These are phyloP conservation scores for Naso thynnoides DNA, from an alignment of 2,797 vertebrate genomes.

Conservation along the genomic window DNA sequence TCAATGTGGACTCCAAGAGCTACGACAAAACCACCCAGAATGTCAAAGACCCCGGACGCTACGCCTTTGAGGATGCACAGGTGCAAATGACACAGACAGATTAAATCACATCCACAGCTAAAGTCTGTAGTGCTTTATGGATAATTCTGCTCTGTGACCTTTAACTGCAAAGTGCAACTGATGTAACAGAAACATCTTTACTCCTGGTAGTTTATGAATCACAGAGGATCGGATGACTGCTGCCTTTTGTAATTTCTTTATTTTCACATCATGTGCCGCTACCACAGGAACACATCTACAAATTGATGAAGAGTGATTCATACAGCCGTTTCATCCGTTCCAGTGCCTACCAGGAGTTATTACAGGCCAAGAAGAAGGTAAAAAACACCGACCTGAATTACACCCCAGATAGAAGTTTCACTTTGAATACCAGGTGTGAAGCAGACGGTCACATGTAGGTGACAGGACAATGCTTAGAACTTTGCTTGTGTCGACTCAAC, in stretches of 20 bases:
- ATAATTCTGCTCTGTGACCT: neutral
- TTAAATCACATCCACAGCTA: neutral
- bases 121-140: neutral
- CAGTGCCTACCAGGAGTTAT: conserved; percentile 98
- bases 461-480: neutral
- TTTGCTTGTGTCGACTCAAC: neutral
- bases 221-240: neutral
- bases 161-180: neutral
- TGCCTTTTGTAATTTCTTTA: neutral
- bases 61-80: conserved; percentile 97
- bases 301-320: conserved; percentile 99
- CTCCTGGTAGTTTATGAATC: conserved; percentile 2
- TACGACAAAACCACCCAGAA: conserved; percentile 98
- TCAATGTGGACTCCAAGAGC: conserved; percentile 98
- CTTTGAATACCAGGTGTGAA: conserved; percentile 24
- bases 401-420: conserved; percentile 29
- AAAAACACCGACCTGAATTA: neutral
- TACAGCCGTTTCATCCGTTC: conserved; percentile 99
- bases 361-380: conserved; percentile 99
- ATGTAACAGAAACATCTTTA: neutral
- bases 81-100: conserved; percentile 67
- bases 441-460: conserved; percentile 2
- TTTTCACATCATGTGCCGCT: conserved; percentile 29
- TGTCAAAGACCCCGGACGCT: conserved; percentile 95
- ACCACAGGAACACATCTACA: conserved; percentile 97